Base-by-base conservation (phyloP, 2,113 vertebrate species). In the Oryzias woworae region DNA sequence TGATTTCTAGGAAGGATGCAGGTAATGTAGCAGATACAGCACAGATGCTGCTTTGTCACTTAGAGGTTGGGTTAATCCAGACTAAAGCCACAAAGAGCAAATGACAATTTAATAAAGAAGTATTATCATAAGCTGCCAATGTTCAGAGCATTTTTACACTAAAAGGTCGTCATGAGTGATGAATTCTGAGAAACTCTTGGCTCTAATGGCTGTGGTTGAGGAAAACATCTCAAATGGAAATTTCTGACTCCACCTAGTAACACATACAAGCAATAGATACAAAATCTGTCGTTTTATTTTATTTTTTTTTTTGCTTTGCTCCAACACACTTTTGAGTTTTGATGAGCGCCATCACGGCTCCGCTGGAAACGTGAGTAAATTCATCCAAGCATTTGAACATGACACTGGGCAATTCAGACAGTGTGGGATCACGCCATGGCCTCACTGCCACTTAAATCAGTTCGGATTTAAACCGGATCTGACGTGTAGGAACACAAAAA, bases 401-500 rank as follows among this genome's bases (percentile, higher is more conserved):
- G 79, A 87, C 62, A 87, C 74, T 75, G 69, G 80, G 74, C 71
- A 58, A 73, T 56, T 76, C 43, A 71, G 67, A 81, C 75, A 56
- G 66, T 73, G 14, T 56, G 49, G 77, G 73, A 77, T 85, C 82
- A 68, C 50, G 54, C 73, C 49, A 53, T 14, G 44, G 70, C 58
- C 78, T 89, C 86, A 80, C 74, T 69, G 77, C 82, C 80, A 78
- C 82, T 87, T 88, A 89, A 73, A 76, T 73, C 77, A 4, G 42
- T 79, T 77, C 36, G 1, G 46, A 59, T 62, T 80, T 82, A 89
- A 85, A 88, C 69, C 75, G 47, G 13, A 66, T 73, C 26, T 81
- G 88, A 89, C 85, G 61, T 66, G 84, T 77, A 84, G 86, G 83
- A 85, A 85, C 82, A 82, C 79, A 62, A 66, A 75, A 54, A 70